Percentiles rank a stretch among this genome's conserved stretches.
These are phyloP conservation scores for Colaptes auratus DNA, from an alignment of 2,113 vertebrate species.

Conservation along the genomic window DNA sequence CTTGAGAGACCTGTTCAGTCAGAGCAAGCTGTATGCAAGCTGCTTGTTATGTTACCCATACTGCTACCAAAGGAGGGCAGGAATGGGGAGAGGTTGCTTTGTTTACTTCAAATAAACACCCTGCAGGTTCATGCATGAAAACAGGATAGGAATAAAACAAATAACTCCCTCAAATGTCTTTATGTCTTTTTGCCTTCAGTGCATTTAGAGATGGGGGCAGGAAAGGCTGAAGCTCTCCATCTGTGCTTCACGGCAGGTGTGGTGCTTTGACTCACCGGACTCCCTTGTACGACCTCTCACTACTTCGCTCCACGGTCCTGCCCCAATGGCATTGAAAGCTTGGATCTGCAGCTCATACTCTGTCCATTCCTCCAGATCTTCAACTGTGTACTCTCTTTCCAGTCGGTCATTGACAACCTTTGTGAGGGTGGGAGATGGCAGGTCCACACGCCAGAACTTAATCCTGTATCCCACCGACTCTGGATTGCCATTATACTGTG, in stretches of 20 bases:
- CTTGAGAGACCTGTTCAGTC: not conserved
- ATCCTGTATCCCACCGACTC: conserved; percentile 91
- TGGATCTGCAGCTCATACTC: conserved; percentile 91
- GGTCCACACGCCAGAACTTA: conserved; percentile 77
- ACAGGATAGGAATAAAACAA: not conserved
- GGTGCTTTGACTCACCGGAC: conserved; percentile 77
- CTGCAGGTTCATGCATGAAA: not conserved
- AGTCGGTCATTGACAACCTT: conserved; percentile 77
- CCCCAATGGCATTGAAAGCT: conserved; percentile 92
- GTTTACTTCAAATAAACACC: not conserved
- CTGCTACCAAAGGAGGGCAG: not conserved
- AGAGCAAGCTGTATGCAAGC: not conserved
- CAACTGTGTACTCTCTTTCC: conserved; percentile 82
- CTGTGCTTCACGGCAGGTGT: rapidly evolving
- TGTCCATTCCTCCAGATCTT: conserved; percentile 89
- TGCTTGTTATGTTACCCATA: not conserved
- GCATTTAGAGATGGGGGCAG: not conserved
- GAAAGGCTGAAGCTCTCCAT: rapidly evolving
- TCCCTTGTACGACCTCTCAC: conserved; percentile 85
- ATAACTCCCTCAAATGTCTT: not conserved
- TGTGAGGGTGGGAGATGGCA: conserved; percentile 41
- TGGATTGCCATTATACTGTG: conserved; percentile 89
- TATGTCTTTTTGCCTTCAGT: not conserved
- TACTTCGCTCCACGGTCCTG: conserved; percentile 88
- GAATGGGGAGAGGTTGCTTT: not conserved